phyloP scores from a whole-genome alignment of 2,888 invertebrate species.

The Torymus aiolomorphi region DNA sequence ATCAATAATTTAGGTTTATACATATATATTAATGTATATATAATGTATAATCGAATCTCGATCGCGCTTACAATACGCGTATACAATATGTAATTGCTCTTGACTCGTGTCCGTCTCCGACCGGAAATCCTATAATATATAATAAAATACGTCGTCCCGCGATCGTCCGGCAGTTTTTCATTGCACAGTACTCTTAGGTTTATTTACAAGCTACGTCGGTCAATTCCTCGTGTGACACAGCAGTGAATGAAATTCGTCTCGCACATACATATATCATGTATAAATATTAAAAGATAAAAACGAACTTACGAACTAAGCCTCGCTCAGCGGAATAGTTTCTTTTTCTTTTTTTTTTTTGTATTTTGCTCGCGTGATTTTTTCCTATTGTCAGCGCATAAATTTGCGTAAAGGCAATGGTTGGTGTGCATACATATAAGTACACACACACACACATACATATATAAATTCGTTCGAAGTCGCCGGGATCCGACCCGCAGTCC shows the following conservation, averaged over 20 bases:
- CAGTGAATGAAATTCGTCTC: no score
- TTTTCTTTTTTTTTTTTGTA: not conserved
- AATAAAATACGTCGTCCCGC: constrained; percentile 28
- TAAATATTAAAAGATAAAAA: no score
- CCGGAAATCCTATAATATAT: constrained; percentile 8
- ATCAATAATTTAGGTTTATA: not conserved
- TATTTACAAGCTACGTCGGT: constrained; percentile 29
- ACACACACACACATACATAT: no score
- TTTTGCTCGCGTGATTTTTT: not conserved
- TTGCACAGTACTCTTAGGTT: not conserved
- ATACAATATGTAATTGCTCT: no score
- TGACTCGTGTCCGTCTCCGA: not conserved
- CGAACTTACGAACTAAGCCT: constrained; percentile 3
- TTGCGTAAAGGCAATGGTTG: constrained; percentile 15
- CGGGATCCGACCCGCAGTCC: constrained; percentile 28
- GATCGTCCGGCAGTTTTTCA: constrained; percentile 21
- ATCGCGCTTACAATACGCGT: not conserved
- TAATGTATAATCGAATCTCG: no score
- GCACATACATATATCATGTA: no score
- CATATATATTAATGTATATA: no score
- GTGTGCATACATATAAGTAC: not conserved
- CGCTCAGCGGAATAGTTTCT: constrained; percentile 13
- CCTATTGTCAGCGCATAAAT: constrained; percentile 4
- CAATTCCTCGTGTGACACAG: not conserved
- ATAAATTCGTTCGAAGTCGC: not conserved